Percentiles rank a stretch among this genome's conserved stretches.
These are phyloP conservation scores for Nomia melanderi DNA, from an alignment of 1,140 invertebrate genomes.

Conservation along the genomic window DNA sequence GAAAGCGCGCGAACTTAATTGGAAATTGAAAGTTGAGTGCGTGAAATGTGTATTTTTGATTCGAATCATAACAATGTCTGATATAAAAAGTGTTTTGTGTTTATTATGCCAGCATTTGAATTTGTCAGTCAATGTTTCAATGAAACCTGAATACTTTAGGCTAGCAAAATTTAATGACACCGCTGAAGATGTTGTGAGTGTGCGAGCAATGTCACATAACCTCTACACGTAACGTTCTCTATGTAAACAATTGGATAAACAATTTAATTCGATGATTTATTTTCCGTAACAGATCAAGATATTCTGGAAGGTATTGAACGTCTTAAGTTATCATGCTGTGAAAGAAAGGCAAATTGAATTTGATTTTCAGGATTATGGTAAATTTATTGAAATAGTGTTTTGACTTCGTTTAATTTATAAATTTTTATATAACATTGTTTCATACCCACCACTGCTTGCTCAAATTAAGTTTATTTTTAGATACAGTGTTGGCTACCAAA, in stretches of 20 bases:
- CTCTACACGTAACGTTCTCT: neutral
- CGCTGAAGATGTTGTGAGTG: slow-evolving; percentile 63
- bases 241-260: neutral
- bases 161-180: slow-evolving; percentile 62
- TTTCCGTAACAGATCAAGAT: slow-evolving; percentile 32
- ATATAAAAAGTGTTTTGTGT: slow-evolving; percentile 62
- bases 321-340: slow-evolving; percentile 58
- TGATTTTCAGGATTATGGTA: slow-evolving; percentile 67
- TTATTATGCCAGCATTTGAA: slow-evolving; percentile 67
- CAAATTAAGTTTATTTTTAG: slow-evolving; percentile 56
- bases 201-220: slow-evolving; percentile 24
- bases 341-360: slow-evolving; percentile 53
- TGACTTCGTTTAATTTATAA: neutral
- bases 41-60: neutral
- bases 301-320: slow-evolving; percentile 62
- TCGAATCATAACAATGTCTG: slow-evolving; percentile 56
- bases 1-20: neutral
- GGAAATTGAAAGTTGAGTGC: neutral
- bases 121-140: slow-evolving; percentile 38
- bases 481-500: slow-evolving; percentile 60
- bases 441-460: neutral
- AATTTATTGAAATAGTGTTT: neutral
- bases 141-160: slow-evolving; percentile 70
- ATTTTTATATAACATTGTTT: neutral
- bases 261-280: slow-evolving; percentile 21